These are phyloP conservation scores for Proisotoma minuta DNA, from an alignment of 2,888 invertebrate genomes.

Conservation along the genomic window DNA sequence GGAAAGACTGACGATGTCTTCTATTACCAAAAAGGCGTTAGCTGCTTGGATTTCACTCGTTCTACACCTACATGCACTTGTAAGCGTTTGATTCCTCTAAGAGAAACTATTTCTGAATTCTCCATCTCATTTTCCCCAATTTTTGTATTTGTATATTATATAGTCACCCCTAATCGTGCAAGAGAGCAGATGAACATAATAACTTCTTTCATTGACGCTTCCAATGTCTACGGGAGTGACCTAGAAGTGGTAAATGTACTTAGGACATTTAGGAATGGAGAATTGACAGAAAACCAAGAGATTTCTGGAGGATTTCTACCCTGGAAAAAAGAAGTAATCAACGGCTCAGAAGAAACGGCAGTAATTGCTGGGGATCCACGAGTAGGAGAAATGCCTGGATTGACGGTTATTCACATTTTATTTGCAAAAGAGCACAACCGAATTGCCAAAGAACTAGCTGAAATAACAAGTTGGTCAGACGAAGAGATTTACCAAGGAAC, in stretches of 20 bases:
- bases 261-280: not conserved
- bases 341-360: not conserved
- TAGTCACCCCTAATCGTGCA: constrained; percentile 29
- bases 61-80: not conserved
- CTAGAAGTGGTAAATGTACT: not conserved
- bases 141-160: not conserved
- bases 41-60: not conserved
- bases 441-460: constrained; percentile 15
- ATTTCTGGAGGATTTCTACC: not conserved
- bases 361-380: constrained; percentile 40
- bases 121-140: too few species aligned
- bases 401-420: constrained; percentile 41
- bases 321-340: not conserved
- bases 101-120: too few species aligned
- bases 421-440: constrained; percentile 22
- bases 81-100: not conserved
- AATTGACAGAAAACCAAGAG: not conserved
- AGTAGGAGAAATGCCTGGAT: constrained; percentile 46
- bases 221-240: constrained; percentile 38
- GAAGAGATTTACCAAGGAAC: constrained; percentile 21
- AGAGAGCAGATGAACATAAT: constrained; percentile 45
- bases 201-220: constrained; percentile 43
- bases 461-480: constrained; percentile 5
- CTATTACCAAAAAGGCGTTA: not conserved
- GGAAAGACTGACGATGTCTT: not conserved